Percentiles rank a stretch among this genome's conserved stretches.
Evolutionary conservation across 2,888 invertebrate genomes (phyloP).

Genomic region (Drosophila rellima): DNA sequence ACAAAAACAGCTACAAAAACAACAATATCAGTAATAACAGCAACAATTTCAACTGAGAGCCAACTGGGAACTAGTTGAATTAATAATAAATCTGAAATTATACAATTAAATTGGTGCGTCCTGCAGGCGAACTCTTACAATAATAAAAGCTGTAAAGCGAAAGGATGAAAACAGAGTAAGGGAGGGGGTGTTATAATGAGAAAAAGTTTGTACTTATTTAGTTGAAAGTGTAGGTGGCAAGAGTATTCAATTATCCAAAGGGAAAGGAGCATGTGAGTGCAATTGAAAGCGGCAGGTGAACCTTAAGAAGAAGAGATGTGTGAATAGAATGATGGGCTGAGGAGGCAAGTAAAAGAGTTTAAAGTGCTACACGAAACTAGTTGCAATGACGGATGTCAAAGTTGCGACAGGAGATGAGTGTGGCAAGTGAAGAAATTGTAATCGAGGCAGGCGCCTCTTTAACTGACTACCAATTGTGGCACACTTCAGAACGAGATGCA

Average conservation of each 20-base stretch:
- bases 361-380: slow-evolving; percentile 6
- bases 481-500: slow-evolving; percentile 28
- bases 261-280: slow-evolving; percentile 42
- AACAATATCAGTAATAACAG: slow-evolving; percentile 23
- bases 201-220: slow-evolving; percentile 27
- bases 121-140: slow-evolving; percentile 36
- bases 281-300: slow-evolving; percentile 30
- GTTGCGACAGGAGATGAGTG: slow-evolving; percentile 6
- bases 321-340: not conserved
- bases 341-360: not conserved
- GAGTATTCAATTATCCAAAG: slow-evolving; percentile 52
- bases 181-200: slow-evolving; percentile 9
- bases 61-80: slow-evolving; percentile 51
- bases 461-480: slow-evolving; percentile 43
- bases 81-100: slow-evolving; percentile 72
- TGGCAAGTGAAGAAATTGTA: not conserved
- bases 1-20: slow-evolving; percentile 20
- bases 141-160: slow-evolving; percentile 9
- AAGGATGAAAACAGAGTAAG: not conserved
- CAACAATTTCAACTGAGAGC: slow-evolving; percentile 27
- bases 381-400: slow-evolving; percentile 13
- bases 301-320: not conserved
- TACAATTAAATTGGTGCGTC: slow-evolving; percentile 65
- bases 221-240: slow-evolving; percentile 31
- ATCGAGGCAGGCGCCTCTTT: slow-evolving; percentile 9